These are phyloP conservation scores for Anableps anableps DNA, from an alignment of 2,797 vertebrate species.

Conservation along the genomic window DNA sequence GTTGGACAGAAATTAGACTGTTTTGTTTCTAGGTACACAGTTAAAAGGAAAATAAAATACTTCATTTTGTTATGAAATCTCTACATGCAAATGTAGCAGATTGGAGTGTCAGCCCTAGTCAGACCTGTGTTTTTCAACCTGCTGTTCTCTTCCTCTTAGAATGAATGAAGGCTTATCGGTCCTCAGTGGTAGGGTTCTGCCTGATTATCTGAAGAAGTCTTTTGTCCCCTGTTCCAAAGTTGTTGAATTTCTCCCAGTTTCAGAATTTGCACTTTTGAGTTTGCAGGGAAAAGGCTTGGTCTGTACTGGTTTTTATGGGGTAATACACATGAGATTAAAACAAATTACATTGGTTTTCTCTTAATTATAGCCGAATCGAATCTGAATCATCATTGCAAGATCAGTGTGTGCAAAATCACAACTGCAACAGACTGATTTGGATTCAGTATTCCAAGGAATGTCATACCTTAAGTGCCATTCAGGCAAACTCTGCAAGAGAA, in stretches of 20 bases:
- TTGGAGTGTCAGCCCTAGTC: neutral
- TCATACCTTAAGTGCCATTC: neutral
- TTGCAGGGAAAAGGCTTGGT: slow-evolving; percentile 15
- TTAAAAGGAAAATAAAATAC: neutral
- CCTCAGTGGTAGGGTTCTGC: neutral
- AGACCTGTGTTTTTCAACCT: neutral
- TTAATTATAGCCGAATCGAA: neutral
- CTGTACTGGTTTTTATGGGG: slow-evolving; percentile 34
- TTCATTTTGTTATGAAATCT: neutral
- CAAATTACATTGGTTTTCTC: neutral
- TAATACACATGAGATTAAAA: slow-evolving; percentile 24
- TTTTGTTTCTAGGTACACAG: neutral
- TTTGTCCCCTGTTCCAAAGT: neutral
- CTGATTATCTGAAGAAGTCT: slow-evolving; percentile 32
- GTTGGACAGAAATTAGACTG: neutral
- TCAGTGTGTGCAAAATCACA: neutral
- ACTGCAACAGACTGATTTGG: neutral
- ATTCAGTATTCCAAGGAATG: neutral
- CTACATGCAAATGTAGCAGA: neutral
- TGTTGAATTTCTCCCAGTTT: slow-evolving; percentile 20
- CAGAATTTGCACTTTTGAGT: slow-evolving; percentile 48
- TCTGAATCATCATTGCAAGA: neutral
- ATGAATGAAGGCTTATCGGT: neutral
- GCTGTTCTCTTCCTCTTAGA: neutral
- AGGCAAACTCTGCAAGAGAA: neutral